Base-by-base conservation (phyloP, 2,888 invertebrate species). In the Drosophila meridionalis region DNA sequence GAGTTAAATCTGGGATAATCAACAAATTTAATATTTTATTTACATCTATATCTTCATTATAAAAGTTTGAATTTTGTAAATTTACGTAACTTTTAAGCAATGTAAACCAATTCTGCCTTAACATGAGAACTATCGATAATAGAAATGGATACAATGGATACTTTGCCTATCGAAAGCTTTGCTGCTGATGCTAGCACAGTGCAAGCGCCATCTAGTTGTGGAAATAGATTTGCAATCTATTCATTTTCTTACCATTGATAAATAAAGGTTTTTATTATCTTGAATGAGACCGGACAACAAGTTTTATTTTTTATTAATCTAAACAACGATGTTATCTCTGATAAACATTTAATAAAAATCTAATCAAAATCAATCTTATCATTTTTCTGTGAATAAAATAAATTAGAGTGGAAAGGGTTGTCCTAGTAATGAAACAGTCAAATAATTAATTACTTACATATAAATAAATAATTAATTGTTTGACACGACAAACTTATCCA, bases 121-220 rank as follows among this genome's bases (percentile, higher is more conserved):
- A 20, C 12, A n/a, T n/a, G 12, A 11, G 11, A 53, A 9, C 14
- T 42, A 26, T 61, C 61, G 57, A 26, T 43, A 5, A 3, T 7
- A 20, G 2, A 38, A 5, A 2, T 34, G 3, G 14, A 26, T 20
- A 14, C 6, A 45, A 3, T 11, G 14, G 30, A 30, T 14, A 32
- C 9, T 12, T 45, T 32, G 14, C 26, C 14, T 45, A 58, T 34
- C 34, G 58, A 26, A 58, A 58, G 34, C 45, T 36, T 11, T 1
- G 42, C 12, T 57, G 5, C 26, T 26, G 3, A 28, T 26, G 57
- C 12, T 7, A 9, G 6, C 32, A 9, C n/a, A 40, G 14, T n/a
- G 4, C 1, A 38, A 57, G 42, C 57, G 57, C 57, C 57, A 57
- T 43, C 57, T 57, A 43, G 1, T 6, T 57, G 38, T 56, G n/a